phyloP scores from a whole-genome alignment of 1,140 invertebrate genomes.

The Neodiprion lecontei region DNA sequence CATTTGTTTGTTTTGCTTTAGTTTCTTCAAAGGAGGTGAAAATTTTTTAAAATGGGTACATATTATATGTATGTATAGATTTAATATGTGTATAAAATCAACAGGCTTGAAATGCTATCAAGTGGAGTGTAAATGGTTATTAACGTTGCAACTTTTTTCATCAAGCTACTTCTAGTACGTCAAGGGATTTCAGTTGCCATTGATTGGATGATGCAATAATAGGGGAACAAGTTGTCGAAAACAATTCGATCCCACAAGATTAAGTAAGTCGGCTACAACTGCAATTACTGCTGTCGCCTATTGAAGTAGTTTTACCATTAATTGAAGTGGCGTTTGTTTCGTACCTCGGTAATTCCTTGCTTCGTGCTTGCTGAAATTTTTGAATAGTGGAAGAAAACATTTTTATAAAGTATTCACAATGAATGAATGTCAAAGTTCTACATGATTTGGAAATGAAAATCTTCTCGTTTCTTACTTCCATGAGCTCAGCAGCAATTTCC shows the following conservation, averaged over 20 bases:
- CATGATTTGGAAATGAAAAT: neutral
- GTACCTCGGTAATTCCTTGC: conserved; percentile 78
- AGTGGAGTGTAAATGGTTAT: neutral
- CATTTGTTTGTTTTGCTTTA: neutral
- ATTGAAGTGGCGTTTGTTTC: conserved; percentile 74
- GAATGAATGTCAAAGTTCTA: conserved; percentile 18
- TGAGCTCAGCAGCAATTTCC: conserved; percentile 92
- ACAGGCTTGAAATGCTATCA: neutral
- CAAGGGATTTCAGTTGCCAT: neutral
- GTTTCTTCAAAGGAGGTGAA: neutral
- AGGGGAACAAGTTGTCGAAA: neutral
- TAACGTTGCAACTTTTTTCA: neutral
- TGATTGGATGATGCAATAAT: neutral
- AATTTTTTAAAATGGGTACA: neutral
- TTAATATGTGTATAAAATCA: neutral
- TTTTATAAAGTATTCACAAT: conserved; percentile 9
- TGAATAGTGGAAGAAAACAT: conserved; percentile 23
- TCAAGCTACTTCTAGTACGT: neutral
- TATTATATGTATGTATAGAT: neutral
- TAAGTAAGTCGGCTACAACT: conserved; percentile 60
- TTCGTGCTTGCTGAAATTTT: conserved; percentile 74
- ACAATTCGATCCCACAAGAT: conserved; percentile 22
- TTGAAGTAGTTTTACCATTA: conserved; percentile 73
- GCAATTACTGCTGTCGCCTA: conserved; percentile 72
- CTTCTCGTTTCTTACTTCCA: conserved; percentile 69